Percentiles rank a stretch among this genome's conserved stretches.
phyloP scores from a whole-genome alignment of 2,113 vertebrate species.

The Melanerpes formicivorus region DNA sequence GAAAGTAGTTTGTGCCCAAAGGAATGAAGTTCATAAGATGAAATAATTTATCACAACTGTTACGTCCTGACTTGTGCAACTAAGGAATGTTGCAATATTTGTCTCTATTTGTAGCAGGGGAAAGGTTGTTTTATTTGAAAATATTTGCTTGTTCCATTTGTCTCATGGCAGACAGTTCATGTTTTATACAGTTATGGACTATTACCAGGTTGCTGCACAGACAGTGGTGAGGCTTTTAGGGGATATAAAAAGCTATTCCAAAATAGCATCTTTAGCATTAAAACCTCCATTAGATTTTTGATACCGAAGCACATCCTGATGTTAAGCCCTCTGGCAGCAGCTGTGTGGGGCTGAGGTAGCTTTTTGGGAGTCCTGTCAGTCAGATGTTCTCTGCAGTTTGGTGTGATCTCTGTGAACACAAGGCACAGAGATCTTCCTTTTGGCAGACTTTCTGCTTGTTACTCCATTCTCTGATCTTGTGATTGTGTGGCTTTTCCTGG shows the following conservation, averaged over 20 bases:
- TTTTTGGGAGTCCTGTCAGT: neutral
- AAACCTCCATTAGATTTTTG: neutral
- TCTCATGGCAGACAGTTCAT: neutral
- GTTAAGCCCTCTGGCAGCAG: neutral
- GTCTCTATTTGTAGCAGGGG: neutral
- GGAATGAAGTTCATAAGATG: conserved; percentile 1
- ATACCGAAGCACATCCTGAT: rapidly evolving
- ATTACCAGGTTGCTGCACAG: neutral
- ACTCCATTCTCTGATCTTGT: rapidly evolving
- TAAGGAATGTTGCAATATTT: neutral
- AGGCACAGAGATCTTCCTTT: neutral
- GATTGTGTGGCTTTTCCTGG: neutral
- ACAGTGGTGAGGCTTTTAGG: neutral
- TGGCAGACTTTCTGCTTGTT: neutral
- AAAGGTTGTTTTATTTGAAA: neutral
- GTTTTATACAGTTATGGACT: neutral
- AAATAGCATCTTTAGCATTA: neutral
- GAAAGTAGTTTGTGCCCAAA: neutral
- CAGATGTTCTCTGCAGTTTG: neutral
- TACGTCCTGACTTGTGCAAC: neutral
- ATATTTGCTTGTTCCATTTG: neutral
- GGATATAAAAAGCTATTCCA: neutral
- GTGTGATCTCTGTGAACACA: neutral
- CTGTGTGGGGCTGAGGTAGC: neutral
- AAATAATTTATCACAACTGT: neutral